phyloP scores from a whole-genome alignment of 2,797 vertebrate genomes.

The Bradypus variegatus region DNA sequence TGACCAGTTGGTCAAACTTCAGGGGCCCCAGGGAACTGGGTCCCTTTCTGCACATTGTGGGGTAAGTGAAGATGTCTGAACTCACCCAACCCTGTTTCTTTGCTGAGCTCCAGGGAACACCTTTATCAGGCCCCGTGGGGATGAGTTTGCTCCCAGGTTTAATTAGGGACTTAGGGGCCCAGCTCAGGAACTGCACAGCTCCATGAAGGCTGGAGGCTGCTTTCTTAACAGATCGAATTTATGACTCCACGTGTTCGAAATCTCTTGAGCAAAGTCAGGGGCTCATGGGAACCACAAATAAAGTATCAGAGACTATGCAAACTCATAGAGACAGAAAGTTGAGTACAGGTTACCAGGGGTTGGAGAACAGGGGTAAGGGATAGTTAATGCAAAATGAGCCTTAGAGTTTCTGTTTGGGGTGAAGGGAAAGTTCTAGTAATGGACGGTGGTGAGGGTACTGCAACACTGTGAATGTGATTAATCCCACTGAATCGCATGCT shows the following conservation, averaged over 20 bases:
- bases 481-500: no score
- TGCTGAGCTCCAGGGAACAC: neutral
- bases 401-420: no score
- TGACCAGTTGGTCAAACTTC: neutral
- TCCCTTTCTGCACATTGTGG: neutral
- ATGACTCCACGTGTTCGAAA: neutral
- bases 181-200: neutral
- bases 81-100: neutral
- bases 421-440: no score
- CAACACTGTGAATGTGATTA: no score
- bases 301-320: no score
- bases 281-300: no score
- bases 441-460: no score
- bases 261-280: neutral
- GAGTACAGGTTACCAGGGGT: no score
- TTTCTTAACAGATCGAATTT: neutral
- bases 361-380: no score
- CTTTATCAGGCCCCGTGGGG: neutral
- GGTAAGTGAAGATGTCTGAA: neutral
- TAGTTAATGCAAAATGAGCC: no score
- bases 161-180: neutral
- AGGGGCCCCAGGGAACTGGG: neutral
- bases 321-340: no score
- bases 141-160: neutral
- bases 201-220: neutral